Evolutionary conservation across 2,113 vertebrate species (phyloP).

Genomic region (Ceuthmochares aereus): DNA sequence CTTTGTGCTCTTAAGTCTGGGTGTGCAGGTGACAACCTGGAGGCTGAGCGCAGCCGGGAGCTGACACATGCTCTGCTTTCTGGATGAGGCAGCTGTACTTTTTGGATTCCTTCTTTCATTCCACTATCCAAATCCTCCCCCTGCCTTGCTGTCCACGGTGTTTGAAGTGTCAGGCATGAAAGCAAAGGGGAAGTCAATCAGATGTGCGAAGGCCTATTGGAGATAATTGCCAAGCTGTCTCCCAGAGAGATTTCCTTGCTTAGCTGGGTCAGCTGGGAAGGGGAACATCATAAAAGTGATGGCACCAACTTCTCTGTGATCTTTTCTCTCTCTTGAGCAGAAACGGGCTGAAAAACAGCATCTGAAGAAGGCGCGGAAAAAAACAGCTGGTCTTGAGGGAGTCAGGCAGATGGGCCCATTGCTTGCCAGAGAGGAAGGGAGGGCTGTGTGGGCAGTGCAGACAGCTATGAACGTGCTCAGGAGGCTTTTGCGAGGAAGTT

Average conservation of each 20-base stretch:
- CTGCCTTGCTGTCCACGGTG: background rate
- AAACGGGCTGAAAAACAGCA: background rate
- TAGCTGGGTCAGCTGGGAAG: background rate
- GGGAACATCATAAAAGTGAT: background rate
- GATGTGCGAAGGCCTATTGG: background rate
- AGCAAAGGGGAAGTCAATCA: conserved; percentile 48
- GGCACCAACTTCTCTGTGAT: conserved; percentile 11
- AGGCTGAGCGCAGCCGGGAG: background rate
- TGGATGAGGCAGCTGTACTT: background rate
- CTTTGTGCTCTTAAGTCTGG: background rate
- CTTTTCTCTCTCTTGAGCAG: background rate
- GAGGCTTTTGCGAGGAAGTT: background rate
- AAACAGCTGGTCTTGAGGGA: background rate
- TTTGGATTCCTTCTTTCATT: background rate
- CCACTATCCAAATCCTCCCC: conserved; percentile 10
- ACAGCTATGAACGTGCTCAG: background rate
- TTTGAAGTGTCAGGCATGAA: conserved; percentile 62
- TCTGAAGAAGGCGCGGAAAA: background rate
- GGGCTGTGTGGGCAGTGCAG: accelerated
- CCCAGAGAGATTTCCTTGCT: background rate
- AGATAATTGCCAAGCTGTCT: conserved; percentile 43
- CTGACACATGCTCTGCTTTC: background rate
- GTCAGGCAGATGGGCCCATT: background rate
- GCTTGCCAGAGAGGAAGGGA: background rate
- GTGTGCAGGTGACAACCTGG: background rate